Evolutionary conservation across 2,797 vertebrate genomes (phyloP).

Genomic region (Brachyalestes nurse): DNA sequence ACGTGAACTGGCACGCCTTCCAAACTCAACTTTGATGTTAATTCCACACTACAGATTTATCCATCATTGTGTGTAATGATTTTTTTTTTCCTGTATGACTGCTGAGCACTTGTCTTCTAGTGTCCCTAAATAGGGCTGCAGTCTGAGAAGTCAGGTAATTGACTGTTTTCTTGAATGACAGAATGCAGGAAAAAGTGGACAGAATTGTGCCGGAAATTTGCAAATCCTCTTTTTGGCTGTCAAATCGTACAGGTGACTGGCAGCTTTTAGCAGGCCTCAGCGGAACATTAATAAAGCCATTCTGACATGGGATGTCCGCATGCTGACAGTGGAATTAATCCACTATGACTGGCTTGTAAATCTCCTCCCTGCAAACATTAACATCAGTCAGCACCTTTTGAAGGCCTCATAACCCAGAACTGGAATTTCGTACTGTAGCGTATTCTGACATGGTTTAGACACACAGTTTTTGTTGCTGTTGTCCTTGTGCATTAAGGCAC

Average conservation of each 20-base stretch:
- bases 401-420: conserved; percentile 39
- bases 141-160: conserved; percentile 25
- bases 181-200: conserved; percentile 30
- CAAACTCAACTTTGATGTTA: not conserved
- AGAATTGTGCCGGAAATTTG: conserved; percentile 22
- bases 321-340: conserved; percentile 59
- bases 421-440: conserved; percentile 14
- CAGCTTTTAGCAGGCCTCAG: conserved; percentile 36
- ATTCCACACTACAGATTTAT: not conserved
- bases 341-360: conserved; percentile 52
- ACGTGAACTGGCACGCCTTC: not conserved
- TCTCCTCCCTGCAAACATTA: conserved; percentile 32
- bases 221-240: conserved; percentile 41
- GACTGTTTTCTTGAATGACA: conserved; percentile 25
- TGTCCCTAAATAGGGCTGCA: not conserved
- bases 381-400: conserved; percentile 23
- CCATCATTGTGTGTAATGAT: not conserved
- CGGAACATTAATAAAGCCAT: conserved; percentile 59
- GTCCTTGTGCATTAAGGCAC: not conserved
- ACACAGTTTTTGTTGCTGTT: not conserved
- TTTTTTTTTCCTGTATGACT: not conserved
- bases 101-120: conserved; percentile 4
- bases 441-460: conserved; percentile 12
- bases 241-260: conserved; percentile 35
- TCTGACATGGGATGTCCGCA: conserved; percentile 49